Evolutionary conservation across 1,140 invertebrate species (phyloP).

Genomic region (Helicoverpa armigera): DNA sequence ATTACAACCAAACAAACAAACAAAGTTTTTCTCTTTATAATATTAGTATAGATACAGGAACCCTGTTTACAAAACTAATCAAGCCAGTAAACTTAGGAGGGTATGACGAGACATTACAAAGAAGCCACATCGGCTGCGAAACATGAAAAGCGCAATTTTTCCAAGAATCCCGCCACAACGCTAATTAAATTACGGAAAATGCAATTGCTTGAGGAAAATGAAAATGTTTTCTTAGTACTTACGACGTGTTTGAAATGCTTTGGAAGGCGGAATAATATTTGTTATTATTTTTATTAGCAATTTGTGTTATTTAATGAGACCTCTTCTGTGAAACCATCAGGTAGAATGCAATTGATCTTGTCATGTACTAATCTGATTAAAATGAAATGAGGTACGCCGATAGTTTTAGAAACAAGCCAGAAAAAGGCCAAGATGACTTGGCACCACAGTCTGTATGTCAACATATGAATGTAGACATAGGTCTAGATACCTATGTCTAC

Average conservation of each 20-base stretch:
- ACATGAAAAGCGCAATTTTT: slow-evolving; percentile 28
- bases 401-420: no score
- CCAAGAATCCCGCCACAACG: slow-evolving; percentile 10
- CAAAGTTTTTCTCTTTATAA: no score
- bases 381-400: not conserved
- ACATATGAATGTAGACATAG: no score
- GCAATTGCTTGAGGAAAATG: slow-evolving; percentile 21
- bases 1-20: not conserved
- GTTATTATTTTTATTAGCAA: not conserved
- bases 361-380: not conserved
- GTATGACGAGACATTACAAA: slow-evolving; percentile 3
- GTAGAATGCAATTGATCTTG: not conserved
- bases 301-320: not conserved
- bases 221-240: slow-evolving; percentile 21
- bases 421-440: no score
- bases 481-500: no score
- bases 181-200: slow-evolving; percentile 43
- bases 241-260: not conserved
- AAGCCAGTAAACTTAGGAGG: not conserved
- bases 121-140: no score
- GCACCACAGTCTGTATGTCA: no score
- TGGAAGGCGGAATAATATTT: not conserved
- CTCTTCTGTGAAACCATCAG: not conserved
- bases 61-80: not conserved
- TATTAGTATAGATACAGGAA: not conserved